phyloP scores from a whole-genome alignment of 1,140 invertebrate genomes.

The Branchinecta lindahli region DNA sequence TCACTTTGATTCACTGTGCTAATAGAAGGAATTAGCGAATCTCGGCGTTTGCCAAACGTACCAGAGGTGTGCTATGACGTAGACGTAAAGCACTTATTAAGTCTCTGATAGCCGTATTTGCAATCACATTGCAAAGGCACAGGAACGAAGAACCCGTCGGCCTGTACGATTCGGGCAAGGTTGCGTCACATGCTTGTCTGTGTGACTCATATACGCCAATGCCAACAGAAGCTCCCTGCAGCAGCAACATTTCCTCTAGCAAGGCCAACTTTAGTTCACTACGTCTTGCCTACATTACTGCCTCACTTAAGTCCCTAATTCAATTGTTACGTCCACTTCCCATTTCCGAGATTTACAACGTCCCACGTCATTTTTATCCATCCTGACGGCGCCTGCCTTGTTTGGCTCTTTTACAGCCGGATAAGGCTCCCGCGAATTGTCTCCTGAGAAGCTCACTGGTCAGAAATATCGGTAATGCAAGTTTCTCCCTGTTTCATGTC shows the following conservation, averaged over 20 bases:
- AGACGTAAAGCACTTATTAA: slow-evolving; percentile 25
- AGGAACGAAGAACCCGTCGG: background rate
- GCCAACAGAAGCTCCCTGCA: background rate
- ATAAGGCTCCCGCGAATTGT: no score
- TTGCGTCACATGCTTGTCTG: background rate
- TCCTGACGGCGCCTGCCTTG: no score
- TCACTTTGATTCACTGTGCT: no score
- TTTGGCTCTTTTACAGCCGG: no score
- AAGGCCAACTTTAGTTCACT: background rate
- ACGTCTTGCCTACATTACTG: background rate
- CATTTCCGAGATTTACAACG: no score
- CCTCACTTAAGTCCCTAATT: no score
- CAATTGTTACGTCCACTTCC: no score
- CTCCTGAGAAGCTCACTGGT: no score
- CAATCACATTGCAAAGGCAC: slow-evolving; percentile 1
- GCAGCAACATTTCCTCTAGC: background rate
- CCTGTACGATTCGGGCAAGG: background rate
- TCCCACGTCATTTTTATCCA: no score
- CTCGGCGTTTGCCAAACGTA: slow-evolving; percentile 17
- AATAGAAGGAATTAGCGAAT: no score
- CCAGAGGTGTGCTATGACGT: slow-evolving; percentile 25
- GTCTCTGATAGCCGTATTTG: slow-evolving; percentile 10
- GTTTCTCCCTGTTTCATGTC: no score
- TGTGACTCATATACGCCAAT: background rate
- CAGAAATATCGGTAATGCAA: no score